Base-by-base conservation (phyloP, 2,888 invertebrate genomes). In the Tipula lateralis region DNA sequence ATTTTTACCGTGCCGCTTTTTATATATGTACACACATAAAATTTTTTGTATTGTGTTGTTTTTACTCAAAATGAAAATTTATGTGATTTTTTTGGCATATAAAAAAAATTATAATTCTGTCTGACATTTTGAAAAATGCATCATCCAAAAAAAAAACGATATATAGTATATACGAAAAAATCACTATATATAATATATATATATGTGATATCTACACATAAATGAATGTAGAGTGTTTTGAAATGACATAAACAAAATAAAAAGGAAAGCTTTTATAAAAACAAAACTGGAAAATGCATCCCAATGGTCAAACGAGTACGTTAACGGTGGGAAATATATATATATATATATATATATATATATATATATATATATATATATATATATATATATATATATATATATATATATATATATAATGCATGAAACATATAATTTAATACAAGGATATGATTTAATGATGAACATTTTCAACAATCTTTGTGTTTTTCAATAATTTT, bases 81-180 rank as follows among this genome's bases (percentile, higher is more conserved):
- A 81, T 81, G 81, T 81, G 81, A 81, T 81, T 81, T 81, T 81
- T 81, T 29, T 81, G 29, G 29, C 81, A 81, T 81, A 30, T 29
- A 29, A 29, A 81, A 81, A 81, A 29, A 29, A 81, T 30, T 29
- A 81, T 81, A 81, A 81, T 81, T 81, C 81, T 30, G 81, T 81
- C 81, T 81, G 81, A 81, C 81, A 81, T 81, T 81, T 81, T 81
- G 81, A 81, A 81, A 81, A 81, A 81, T 81, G 81, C 81, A 81
- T 81, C 81, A 81, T 81, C 81, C 29, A 81, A 81, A 29, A 81
- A 81, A 81, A 81, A 81, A 29, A 29, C 29, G 29, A 81, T 81
- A 29, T n/a, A 81, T 9, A 29, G 13, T 9, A 81, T 9, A 50
- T 6, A 50, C 4, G 16, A 7, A 50, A 50, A 50, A 50, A 50